Conservation (phyloP, 2,888 invertebrate species). For the Archaeoteleia sp. region DNA sequence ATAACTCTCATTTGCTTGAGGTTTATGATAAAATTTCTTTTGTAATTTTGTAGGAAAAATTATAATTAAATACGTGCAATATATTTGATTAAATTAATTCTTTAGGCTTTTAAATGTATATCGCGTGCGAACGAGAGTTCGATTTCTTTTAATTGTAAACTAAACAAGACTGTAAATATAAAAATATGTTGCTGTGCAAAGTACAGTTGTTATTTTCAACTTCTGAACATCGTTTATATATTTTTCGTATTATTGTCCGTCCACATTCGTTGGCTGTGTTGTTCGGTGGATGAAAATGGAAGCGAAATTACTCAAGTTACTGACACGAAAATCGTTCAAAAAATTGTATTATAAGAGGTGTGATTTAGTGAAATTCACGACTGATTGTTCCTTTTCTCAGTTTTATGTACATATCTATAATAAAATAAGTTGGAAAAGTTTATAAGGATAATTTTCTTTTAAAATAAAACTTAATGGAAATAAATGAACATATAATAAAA, state of each 20-base stretch:
- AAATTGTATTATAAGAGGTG: constrained; percentile 23
- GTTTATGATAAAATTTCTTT: no score
- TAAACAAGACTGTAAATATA: constrained; percentile 45
- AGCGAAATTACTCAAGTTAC: constrained; percentile 42
- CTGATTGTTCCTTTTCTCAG: constrained; percentile 1
- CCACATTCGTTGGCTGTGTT: constrained; percentile 51
- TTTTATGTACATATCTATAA: constrained; percentile 13
- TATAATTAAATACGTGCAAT: no score
- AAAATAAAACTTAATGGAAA: no score
- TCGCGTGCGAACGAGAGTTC: constrained; percentile 3
- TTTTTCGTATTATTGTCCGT: constrained; percentile 48
- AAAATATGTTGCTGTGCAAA: constrained; percentile 18
- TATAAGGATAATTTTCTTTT: no score
- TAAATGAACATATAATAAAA: no score
- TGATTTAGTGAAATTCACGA: constrained; percentile 1
- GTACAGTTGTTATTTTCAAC: constrained; percentile 32
- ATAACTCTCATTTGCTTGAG: no score
- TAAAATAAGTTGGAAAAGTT: no score
- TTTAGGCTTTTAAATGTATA: no score
- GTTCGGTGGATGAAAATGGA: constrained; percentile 35
- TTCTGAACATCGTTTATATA: constrained; percentile 27
- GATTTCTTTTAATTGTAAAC: constrained; percentile 5
- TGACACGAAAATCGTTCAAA: constrained; percentile 43
- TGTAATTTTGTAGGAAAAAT: no score
- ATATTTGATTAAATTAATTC: no score